Evolutionary conservation across 2,888 invertebrate genomes (phyloP), one percentile per base, ranked within the genome.

Genomic region (Lasioglossum lativentre): DNA sequence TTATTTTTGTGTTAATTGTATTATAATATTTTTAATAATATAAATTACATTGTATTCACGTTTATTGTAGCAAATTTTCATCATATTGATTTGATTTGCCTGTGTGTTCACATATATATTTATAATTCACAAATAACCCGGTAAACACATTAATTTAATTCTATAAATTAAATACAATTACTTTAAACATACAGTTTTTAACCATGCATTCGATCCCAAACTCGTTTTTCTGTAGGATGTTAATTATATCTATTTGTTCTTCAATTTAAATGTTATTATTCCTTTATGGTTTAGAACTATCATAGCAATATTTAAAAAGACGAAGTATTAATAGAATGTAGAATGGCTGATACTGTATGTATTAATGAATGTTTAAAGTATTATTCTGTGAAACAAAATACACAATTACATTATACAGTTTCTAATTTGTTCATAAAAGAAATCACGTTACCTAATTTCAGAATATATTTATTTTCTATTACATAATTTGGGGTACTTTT

Each of bases 391-490:
- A 42, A 34, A 70, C 73, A 59, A 79, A 68, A 70, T 75, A 70
- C n/a, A 84, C 38, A 78, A 79, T 74, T 73, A 82, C n/a, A 72
- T 75, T 27, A 63, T 56, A 34, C 71, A 75, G 70, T 59, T 75
- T 75, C 82, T 59, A 86, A 72, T 30, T 70, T 14, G 23, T 45
- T 56, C 66, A 74, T 75, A 71, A 80, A 86, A 63, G 3, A 74
- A 56, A 77, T 81, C 63, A 83, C 79, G 82, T 77, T 59, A 59
- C 72, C 30, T 66, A 78, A 79, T 79, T 70, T 81, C 42, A 68
- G 80, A 80, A 88, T 80, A 87, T 77, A 74, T 86, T 89, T 88
- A 86, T 89, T 81, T 56, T 59, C n/a, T 80, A 80, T 63, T 83
- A 86, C 81, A 86, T 82, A 30, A 40, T 77, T 82, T 56, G 68